A percentile compares a stretch with the other conserved stretches of the same genome.
These are phyloP conservation scores for Achatina immaculata DNA, from an alignment of 1,140 invertebrate genomes.

Conservation along the genomic window DNA sequence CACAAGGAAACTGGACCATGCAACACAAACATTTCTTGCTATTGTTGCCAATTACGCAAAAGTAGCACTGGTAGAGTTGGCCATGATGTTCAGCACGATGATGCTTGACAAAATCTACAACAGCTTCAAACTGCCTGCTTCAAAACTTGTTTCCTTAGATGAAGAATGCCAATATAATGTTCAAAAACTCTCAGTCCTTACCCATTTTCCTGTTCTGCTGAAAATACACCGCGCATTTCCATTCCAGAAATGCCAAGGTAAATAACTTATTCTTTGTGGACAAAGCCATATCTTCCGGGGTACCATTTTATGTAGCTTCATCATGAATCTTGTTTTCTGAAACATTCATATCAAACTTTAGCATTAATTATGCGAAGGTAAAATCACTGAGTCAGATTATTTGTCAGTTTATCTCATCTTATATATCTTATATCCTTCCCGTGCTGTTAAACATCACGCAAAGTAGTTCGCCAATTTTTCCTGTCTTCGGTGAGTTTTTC, in stretches of 20 bases:
- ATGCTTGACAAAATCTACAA: not conserved
- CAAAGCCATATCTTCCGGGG: not conserved
- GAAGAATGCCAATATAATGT: too few relatives aligned
- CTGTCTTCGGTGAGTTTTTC: too few relatives aligned
- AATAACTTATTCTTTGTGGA: not conserved
- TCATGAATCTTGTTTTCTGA: not conserved
- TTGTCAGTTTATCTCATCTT: too few relatives aligned
- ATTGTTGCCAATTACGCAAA: not conserved
- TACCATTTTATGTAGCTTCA: not conserved
- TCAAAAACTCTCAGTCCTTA: constrained; percentile 24
- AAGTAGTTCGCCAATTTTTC: too few relatives aligned
- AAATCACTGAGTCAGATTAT: not conserved
- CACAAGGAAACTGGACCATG: too few relatives aligned
- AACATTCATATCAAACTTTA: not conserved
- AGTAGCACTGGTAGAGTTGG: not conserved
- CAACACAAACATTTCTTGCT: not conserved
- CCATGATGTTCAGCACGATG: not conserved
- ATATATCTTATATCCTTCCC: too few relatives aligned
- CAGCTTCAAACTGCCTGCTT: not conserved
- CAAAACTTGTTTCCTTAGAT: too few relatives aligned
- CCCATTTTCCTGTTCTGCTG: constrained; percentile 48
- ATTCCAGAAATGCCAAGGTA: not conserved
- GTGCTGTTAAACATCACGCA: too few relatives aligned
- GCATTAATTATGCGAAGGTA: not conserved
- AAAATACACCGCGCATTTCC: constrained; percentile 28